Evolutionary conservation across 2,888 invertebrate species (phyloP), one percentile per base, ranked within the genome.

Genomic region (Furcula furcula): DNA sequence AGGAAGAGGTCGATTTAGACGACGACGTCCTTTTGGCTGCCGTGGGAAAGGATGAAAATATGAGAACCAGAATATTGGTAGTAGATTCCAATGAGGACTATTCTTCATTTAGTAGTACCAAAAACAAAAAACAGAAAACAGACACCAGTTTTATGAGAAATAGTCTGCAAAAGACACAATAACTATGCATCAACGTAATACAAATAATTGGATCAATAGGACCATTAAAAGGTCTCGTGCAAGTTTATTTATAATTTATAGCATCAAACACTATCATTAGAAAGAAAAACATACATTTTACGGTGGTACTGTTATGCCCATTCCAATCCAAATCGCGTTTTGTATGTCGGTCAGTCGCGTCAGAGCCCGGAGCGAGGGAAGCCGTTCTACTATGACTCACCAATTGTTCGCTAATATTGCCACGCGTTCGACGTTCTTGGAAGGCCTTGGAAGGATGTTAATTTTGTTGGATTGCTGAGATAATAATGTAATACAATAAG

Each of bases 381-480:
- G 57, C 77, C 76, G 75, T 65, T 65, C 69, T 54, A 57, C 49
- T 53, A 46, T 76, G 77, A 76, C 51, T 77, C 78, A 76, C 60
- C 29, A 45, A 47, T 51, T 46, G 52, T 45, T 51, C 43, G 37
- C 31, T 9, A 40, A 37, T 48, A 39, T 36, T 53, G 55, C 63
- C 58, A 60, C 66, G 65, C 64, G 51, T 52, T 45, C 46, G 44
- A 42, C 37, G 31, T 11, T 10, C 28, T 28, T 4, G 31, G 36
- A 33, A 39, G 41, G 39, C 58, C 44, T 55, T 57, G 40, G 34
- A 41, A 35, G 40, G 34, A 41, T 33, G 21, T 28, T 29, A 40
- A 51, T 47, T 40, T 35, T 33, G 31, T 9, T 19, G n/a, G n/a
- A n/a, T n/a, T n/a, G n/a, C n/a, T n/a, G n/a, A n/a, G n/a, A n/a